Evolutionary conservation across 2,888 invertebrate species (phyloP).

Genomic region (Microctonus hyperodae): DNA sequence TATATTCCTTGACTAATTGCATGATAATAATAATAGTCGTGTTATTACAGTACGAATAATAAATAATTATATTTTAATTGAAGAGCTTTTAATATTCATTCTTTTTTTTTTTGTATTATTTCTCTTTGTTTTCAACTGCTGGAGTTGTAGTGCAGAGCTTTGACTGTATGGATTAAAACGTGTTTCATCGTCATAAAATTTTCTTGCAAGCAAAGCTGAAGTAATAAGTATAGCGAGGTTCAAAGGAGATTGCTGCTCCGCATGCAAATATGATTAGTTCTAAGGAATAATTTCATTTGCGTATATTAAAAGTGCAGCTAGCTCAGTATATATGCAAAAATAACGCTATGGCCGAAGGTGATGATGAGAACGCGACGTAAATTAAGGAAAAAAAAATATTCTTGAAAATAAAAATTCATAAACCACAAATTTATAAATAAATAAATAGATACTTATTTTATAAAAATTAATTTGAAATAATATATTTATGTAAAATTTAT

Average conservation of each 20-base stretch:
- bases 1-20: background rate
- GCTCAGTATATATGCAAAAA: slow-evolving; percentile 54
- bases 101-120: background rate
- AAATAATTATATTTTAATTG: background rate
- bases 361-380: background rate
- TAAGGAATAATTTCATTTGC: slow-evolving; percentile 60
- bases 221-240: slow-evolving; percentile 53
- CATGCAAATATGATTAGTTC: slow-evolving; percentile 62
- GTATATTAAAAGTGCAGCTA: slow-evolving; percentile 58
- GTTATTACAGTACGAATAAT: too few species aligned
- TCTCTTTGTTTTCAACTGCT: background rate
- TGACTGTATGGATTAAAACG: background rate
- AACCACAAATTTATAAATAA: background rate
- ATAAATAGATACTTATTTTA: too few species aligned
- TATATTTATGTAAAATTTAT: too few species aligned
- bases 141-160: background rate
- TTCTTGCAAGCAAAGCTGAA: slow-evolving; percentile 32
- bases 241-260: slow-evolving; percentile 58
- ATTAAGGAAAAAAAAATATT: slow-evolving; percentile 5
- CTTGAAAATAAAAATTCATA: background rate
- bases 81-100: background rate
- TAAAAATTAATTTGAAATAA: too few species aligned
- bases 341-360: background rate
- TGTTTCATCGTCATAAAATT: slow-evolving; percentile 39
- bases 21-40: background rate